Conservation (phyloP, 2,113 vertebrate genomes). For the Passer domesticus region DNA sequence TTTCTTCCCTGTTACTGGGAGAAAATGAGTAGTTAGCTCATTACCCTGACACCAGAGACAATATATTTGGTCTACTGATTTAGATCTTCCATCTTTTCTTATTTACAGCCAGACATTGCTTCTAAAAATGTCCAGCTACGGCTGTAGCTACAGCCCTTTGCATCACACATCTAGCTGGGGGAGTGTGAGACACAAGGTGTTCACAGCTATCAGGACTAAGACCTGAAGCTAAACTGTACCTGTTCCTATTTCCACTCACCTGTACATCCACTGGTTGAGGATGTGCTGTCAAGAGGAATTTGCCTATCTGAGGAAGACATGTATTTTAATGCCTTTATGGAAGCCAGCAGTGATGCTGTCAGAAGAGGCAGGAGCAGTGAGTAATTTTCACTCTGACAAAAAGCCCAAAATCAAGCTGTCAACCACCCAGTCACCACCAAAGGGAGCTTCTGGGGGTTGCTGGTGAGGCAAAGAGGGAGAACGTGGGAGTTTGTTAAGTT, state of each 20-base stretch:
- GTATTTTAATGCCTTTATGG: neutral
- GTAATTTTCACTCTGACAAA: constrained; percentile 30
- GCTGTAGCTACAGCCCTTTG: neutral
- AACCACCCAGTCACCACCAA: neutral
- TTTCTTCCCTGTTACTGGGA: neutral
- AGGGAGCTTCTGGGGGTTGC: neutral
- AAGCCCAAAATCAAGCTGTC: neutral
- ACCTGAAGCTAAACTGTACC: neutral
- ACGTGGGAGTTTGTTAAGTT: constrained; percentile 61
- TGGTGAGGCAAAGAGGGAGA: constrained; percentile 18
- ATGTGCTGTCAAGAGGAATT: neutral
- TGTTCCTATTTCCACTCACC: neutral
- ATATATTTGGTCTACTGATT: neutral
- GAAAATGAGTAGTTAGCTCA: neutral
- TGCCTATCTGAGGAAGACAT: neutral
- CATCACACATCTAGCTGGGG: neutral
- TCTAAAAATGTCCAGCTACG: neutral
- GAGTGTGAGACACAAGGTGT: neutral
- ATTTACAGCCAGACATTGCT: neutral
- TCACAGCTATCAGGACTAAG: neutral
- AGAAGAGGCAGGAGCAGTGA: constrained; percentile 1
- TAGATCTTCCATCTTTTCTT: neutral
- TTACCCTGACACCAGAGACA: neutral
- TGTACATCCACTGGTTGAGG: neutral
- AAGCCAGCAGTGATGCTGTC: neutral